Evolutionary conservation across 2,888 invertebrate species (phyloP).

Genomic region (Invenusta paracnida): DNA sequence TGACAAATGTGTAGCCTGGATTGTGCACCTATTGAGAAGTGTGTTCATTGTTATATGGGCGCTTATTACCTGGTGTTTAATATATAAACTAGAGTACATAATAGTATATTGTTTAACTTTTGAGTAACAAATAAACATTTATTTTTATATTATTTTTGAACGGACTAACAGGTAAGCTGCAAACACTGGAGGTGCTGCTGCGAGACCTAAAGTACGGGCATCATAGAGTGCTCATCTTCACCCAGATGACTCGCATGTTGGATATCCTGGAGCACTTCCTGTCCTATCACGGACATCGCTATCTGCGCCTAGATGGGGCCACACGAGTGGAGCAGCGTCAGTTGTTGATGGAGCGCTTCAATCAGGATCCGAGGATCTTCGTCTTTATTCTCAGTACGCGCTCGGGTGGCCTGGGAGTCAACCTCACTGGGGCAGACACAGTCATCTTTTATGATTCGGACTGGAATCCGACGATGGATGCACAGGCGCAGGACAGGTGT

Average conservation of each 20-base stretch:
- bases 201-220: constrained; percentile 74
- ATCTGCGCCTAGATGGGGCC: constrained; percentile 78
- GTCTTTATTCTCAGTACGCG: constrained; percentile 94
- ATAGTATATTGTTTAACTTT: too few relatives aligned
- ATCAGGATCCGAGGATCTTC: constrained; percentile 87
- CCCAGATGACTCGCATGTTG: constrained; percentile 98
- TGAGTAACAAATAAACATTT: too few relatives aligned
- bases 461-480: constrained; percentile 99
- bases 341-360: constrained; percentile 90
- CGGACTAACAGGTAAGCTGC: constrained; percentile 73
- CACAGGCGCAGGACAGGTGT: constrained; percentile 68
- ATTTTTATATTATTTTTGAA: too few relatives aligned
- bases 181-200: constrained; percentile 77
- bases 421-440: constrained; percentile 95
- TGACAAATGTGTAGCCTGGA: too few relatives aligned
- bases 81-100: too few relatives aligned
- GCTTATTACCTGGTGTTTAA: too few relatives aligned
- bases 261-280: constrained; percentile 95
- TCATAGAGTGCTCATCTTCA: constrained; percentile 91
- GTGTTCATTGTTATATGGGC: too few relatives aligned
- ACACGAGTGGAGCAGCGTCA: constrained; percentile 90
- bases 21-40: too few relatives aligned
- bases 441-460: constrained; percentile 99
- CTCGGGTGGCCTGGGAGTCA: constrained; percentile 93
- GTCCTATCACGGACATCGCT: constrained; percentile 86